Conservation (phyloP, 2,113 vertebrate species). For the Phyllopteryx taeniolatus region DNA sequence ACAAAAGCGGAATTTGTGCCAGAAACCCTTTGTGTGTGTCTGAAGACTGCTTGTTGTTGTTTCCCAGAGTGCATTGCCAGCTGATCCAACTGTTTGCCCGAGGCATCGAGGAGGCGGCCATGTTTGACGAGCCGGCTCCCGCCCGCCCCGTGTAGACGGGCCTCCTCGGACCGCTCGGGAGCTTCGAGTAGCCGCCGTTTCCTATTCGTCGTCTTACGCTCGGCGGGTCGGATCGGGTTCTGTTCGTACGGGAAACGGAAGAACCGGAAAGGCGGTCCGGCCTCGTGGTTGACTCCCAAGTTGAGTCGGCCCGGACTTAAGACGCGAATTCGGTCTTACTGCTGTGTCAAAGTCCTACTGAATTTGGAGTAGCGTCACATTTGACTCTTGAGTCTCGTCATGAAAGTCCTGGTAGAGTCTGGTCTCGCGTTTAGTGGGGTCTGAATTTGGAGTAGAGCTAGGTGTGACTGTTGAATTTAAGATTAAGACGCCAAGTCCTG, state of each 20-base stretch:
- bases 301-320: background rate
- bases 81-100: constrained; percentile 89
- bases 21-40: too few relatives aligned
- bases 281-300: background rate
- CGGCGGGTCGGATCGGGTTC: background rate
- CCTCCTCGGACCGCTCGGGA: background rate
- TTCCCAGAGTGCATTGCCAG: constrained; percentile 89
- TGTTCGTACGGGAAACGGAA: background rate
- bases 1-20: too few relatives aligned
- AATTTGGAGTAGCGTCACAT: background rate
- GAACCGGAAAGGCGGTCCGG: background rate
- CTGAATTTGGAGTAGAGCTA: too few relatives aligned
- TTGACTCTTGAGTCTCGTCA: background rate
- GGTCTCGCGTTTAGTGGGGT: too few relatives aligned
- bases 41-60: background rate
- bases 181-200: background rate
- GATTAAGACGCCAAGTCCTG: too few relatives aligned
- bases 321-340: too few relatives aligned
- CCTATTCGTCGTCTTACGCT: background rate
- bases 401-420: background rate
- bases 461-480: too few relatives aligned
- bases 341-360: too few relatives aligned
- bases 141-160: constrained; percentile 51
- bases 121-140: constrained; percentile 62
- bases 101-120: constrained; percentile 81